phyloP scores from a whole-genome alignment of 2,888 invertebrate genomes.

The Temnothorax unifasciatus region DNA sequence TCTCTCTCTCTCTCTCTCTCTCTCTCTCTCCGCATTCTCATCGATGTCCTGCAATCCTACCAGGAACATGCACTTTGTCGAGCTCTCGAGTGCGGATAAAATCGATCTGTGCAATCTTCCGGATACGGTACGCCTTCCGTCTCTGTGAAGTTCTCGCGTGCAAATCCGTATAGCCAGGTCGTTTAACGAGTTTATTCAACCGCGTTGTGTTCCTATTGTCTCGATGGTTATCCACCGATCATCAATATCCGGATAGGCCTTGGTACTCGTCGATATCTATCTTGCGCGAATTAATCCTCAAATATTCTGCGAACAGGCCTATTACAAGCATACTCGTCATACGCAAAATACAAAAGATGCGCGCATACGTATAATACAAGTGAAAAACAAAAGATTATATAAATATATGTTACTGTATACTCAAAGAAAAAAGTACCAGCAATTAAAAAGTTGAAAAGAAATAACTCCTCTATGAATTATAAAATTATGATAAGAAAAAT shows the following conservation, averaged over 20 bases:
- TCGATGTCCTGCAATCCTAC: conserved; percentile 1
- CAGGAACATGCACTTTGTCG: neutral
- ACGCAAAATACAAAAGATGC: neutral
- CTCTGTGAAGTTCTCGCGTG: conserved; percentile 19
- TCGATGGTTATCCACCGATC: conserved; percentile 37
- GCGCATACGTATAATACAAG: neutral
- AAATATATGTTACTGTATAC: too few species aligned
- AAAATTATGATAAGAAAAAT: neutral
- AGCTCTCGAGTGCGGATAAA: conserved; percentile 32
- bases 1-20: too few species aligned
- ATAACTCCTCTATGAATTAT: neutral
- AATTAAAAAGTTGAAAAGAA: neutral
- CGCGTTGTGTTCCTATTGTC: conserved; percentile 45
- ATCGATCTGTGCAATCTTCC: conserved; percentile 42
- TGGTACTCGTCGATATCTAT: conserved; percentile 19
- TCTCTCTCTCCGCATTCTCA: neutral
- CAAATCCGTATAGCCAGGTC: conserved; percentile 33
- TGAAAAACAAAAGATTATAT: neutral
- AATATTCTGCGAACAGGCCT: neutral
- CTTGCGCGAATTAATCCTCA: conserved; percentile 15
- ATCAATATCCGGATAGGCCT: conserved; percentile 38
- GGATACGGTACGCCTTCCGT: conserved; percentile 38
- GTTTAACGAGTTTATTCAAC: conserved; percentile 49
- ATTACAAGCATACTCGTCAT: neutral
- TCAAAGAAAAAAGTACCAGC: neutral